phyloP scores from a whole-genome alignment of 2,113 vertebrate species.

The Epinephelus fuscoguttatus region DNA sequence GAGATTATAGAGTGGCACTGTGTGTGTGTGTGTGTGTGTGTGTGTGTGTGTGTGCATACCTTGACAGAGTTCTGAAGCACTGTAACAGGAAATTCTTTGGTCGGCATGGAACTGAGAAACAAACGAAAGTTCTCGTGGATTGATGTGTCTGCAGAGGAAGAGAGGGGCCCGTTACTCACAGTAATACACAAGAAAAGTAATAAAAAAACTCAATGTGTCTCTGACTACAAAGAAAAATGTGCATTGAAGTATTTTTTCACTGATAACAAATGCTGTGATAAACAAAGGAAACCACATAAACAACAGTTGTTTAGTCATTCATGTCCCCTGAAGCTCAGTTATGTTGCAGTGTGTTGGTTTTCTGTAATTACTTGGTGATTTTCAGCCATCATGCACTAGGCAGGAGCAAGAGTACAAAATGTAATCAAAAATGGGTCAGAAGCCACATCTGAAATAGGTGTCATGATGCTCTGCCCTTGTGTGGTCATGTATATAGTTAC shows the following conservation, averaged over 20 bases:
- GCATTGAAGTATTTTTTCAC: not conserved
- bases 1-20: not conserved
- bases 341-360: not conserved
- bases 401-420: not conserved
- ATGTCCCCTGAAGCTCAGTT: not conserved
- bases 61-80: conserved; percentile 92
- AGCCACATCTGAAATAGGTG: not conserved
- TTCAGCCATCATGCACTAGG: not conserved
- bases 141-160: conserved; percentile 74
- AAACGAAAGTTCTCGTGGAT: conserved; percentile 88
- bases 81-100: conserved; percentile 87
- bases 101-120: conserved; percentile 91
- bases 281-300: not conserved
- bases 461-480: not conserved
- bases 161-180: conserved; percentile 25
- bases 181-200: not conserved
- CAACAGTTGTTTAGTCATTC: not conserved
- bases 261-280: not conserved
- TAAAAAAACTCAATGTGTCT: not conserved
- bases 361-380: not conserved
- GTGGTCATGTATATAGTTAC: not conserved
- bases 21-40: not conserved
- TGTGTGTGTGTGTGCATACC: conserved; percentile 71
- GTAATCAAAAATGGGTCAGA: not conserved
- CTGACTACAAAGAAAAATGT: not conserved